Evolutionary conservation across 2,113 vertebrate genomes (phyloP), one percentile per base, ranked within the genome.

Genomic region (Panthera uncia): DNA sequence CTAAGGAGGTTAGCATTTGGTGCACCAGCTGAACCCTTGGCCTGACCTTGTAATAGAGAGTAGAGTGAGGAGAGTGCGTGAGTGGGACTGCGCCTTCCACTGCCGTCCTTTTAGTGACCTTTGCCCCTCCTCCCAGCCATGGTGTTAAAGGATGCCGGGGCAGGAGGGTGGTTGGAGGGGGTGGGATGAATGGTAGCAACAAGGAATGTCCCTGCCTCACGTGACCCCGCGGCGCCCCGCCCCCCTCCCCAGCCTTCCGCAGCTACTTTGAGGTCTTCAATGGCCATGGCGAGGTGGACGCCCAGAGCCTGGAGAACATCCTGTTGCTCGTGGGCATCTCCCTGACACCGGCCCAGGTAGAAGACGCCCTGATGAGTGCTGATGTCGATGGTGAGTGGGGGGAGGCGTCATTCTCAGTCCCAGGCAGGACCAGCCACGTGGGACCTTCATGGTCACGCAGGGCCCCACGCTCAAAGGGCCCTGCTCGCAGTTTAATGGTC

Each of bases 211-310:
- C 87, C 7, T 16, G 3, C 10, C 2, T 74, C 9, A 12, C 2
- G 0, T 33, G 5, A 57, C 45, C 13, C 33, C 7, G 0, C 14
- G 1, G 25, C 48, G 29, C 27, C 2, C 5, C 61, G 5, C 45
- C 90, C 41, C 29, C 27, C 2, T 4, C 61, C 7, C n/a, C 94
- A 98, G 98, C 98, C 92, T 98, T 98, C 94, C 94, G 48, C 83
- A 97, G 95, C 33, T 98, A 98, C 92, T 98, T 98, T 13, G 97
- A 98, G 50, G 50, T 98, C 92, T 96, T 98, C 87, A 94, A 31
- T 0, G 95, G 96, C 25, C 94, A 89, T 0, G 96, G 87, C 0
- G 92, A 97, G 80, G 90, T 98, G 65, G 97, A 98, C 0, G 65
- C 84, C 0, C 63, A 7, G 36, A 97, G 97, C 89, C 96, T 98